A percentile compares a stretch with the other conserved stretches of the same genome.
These are phyloP conservation scores for Carassius auratus DNA, from an alignment of 2,113 vertebrate genomes.

Conservation along the genomic window DNA sequence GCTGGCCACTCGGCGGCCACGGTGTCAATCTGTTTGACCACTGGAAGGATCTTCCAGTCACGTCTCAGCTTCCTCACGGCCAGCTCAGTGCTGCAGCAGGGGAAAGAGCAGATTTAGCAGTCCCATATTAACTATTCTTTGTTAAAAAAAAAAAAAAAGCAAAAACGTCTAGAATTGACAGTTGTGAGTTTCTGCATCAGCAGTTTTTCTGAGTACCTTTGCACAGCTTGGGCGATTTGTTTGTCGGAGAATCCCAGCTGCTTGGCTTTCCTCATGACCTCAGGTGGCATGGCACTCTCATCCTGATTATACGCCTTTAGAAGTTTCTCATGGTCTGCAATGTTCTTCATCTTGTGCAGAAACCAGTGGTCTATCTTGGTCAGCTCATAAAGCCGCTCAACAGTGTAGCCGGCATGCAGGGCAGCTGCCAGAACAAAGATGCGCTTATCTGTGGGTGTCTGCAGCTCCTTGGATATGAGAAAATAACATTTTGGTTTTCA, in stretches of 20 bases:
- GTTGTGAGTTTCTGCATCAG: neutral
- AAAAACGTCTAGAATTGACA: neutral
- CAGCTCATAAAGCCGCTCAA: slow-evolving; percentile 90
- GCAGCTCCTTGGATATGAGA: slow-evolving; percentile 82
- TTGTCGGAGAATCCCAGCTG: slow-evolving; percentile 96
- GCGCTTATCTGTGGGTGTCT: slow-evolving; percentile 92
- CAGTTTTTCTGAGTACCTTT: slow-evolving; percentile 78
- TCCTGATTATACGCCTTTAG: slow-evolving; percentile 82
- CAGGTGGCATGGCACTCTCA: slow-evolving; percentile 77
- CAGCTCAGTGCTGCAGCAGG: slow-evolving; percentile 85
- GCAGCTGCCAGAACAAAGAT: slow-evolving; percentile 94
- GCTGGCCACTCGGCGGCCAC: slow-evolving; percentile 97
- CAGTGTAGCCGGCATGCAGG: slow-evolving; percentile 84
- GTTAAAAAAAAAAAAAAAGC: neutral
- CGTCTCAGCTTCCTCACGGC: slow-evolving; percentile 90
- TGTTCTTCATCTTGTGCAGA: slow-evolving; percentile 96
- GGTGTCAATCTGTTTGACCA: slow-evolving; percentile 96
- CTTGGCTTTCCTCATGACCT: slow-evolving; percentile 86
- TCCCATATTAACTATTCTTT: neutral
- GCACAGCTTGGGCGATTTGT: slow-evolving; percentile 90
- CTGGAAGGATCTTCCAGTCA: slow-evolving; percentile 87
- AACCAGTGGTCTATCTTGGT: slow-evolving; percentile 98
- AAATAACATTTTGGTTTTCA: neutral
- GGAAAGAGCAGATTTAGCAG: neutral
- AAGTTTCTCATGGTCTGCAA: slow-evolving; percentile 79